A percentile compares a stretch with the other conserved stretches of the same genome.
Evolutionary conservation across 2,888 invertebrate genomes (phyloP).

Genomic region (Atrina japonica): DNA sequence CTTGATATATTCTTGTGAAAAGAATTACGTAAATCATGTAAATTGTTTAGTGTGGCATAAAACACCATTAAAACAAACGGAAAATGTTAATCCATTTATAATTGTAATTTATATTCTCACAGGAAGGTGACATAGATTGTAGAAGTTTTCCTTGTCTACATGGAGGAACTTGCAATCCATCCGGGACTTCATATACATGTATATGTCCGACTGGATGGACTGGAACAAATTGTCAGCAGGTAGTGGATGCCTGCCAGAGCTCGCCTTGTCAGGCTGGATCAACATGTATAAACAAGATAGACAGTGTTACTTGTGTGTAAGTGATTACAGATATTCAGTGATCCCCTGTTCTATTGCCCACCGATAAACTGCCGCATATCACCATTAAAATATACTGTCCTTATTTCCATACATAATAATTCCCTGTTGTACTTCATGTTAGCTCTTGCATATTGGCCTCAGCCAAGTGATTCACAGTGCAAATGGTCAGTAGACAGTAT

Average conservation of each 20-base stretch:
- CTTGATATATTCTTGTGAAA: too few relatives aligned
- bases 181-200: conserved; percentile 43
- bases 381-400: neutral
- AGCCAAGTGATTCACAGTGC: too few relatives aligned
- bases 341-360: conserved; percentile 14
- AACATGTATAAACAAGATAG: conserved; percentile 55
- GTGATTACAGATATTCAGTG: too few relatives aligned
- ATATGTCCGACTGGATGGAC: conserved; percentile 50
- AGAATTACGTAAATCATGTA: too few relatives aligned
- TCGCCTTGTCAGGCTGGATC: conserved; percentile 54
- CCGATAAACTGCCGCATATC: neutral
- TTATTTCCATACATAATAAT: too few relatives aligned
- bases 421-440: too few relatives aligned
- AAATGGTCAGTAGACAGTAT: too few relatives aligned
- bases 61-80: too few relatives aligned
- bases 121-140: conserved; percentile 42
- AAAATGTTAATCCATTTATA: too few relatives aligned
- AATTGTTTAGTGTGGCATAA: too few relatives aligned
- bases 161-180: conserved; percentile 56
- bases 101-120: conserved; percentile 2
- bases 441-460: too few relatives aligned
- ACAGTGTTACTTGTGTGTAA: conserved; percentile 56
- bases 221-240: conserved; percentile 49
- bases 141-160: conserved; percentile 59
- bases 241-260: conserved; percentile 41